A percentile compares a stretch with the other conserved stretches of the same genome.
phyloP scores from a whole-genome alignment of 1,140 invertebrate species.

The Drosophila orosa region DNA sequence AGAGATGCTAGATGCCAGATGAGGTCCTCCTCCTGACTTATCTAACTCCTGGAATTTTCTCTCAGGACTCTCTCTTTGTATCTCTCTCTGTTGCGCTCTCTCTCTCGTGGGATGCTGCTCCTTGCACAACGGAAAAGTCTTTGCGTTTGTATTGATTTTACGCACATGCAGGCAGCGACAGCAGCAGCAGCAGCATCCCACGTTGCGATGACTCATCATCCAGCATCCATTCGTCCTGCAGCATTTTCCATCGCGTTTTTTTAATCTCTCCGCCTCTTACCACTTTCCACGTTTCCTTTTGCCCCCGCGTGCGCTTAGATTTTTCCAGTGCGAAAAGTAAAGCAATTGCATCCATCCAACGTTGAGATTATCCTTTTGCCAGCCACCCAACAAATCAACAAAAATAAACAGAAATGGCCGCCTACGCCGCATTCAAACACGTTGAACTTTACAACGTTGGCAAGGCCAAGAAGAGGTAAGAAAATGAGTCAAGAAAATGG shows the following conservation, averaged over 20 bases:
- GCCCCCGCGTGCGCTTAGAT: slow-evolving; percentile 26
- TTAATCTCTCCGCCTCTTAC: slow-evolving; percentile 9
- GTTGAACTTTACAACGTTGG: slow-evolving; percentile 89
- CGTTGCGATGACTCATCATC: slow-evolving; percentile 31
- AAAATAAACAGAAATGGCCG: slow-evolving; percentile 86
- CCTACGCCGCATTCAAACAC: slow-evolving; percentile 89
- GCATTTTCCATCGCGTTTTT: slow-evolving; percentile 34
- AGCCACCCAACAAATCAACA: slow-evolving; percentile 36
- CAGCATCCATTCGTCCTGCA: slow-evolving; percentile 35
- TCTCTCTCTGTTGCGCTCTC: neutral
- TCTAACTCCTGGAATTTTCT: slow-evolving; percentile 22
- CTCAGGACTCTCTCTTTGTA: neutral
- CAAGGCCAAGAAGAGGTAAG: slow-evolving; percentile 89
- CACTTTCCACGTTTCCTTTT: slow-evolving; percentile 1
- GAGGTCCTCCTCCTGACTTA: slow-evolving; percentile 10
- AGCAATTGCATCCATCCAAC: slow-evolving; percentile 41
- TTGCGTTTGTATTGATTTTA: slow-evolving; percentile 54
- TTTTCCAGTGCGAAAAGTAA: slow-evolving; percentile 51
- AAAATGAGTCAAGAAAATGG: slow-evolving; percentile 9
- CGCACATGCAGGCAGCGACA: slow-evolving; percentile 33
- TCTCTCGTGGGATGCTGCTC: slow-evolving; percentile 31
- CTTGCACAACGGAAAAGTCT: slow-evolving; percentile 19
- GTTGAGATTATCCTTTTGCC: slow-evolving; percentile 50
- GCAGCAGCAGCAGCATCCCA: slow-evolving; percentile 45
- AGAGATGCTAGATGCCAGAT: slow-evolving; percentile 8